Evolutionary conservation across 2,113 vertebrate species (phyloP).

Genomic region (Rana temporaria): DNA sequence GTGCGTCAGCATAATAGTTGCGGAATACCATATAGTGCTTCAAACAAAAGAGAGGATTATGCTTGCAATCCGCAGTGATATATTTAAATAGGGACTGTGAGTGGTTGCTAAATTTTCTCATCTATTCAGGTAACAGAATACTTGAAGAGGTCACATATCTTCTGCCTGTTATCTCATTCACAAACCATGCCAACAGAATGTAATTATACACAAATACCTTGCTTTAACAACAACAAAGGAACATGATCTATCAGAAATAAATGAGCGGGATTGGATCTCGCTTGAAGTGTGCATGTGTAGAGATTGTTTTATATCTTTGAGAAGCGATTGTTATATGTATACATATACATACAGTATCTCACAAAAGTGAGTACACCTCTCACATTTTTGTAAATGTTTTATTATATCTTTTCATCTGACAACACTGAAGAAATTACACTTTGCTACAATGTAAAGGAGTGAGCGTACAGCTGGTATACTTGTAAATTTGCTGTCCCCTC

Average conservation of each 20-base stretch:
- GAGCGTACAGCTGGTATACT: no score
- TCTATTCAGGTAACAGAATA: slow-evolving; percentile 1
- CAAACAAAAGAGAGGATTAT: no score
- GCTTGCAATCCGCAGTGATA: background rate
- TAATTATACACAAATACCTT: slow-evolving; percentile 13
- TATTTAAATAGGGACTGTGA: background rate
- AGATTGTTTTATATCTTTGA: background rate
- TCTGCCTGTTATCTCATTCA: slow-evolving; percentile 4
- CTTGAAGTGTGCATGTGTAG: background rate
- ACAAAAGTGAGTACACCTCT: no score
- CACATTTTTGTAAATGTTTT: no score
- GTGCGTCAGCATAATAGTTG: no score
- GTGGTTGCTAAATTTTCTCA: slow-evolving; percentile 2
- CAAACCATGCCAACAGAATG: slow-evolving; percentile 10
- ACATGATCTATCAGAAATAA: background rate
- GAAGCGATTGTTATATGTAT: no score
- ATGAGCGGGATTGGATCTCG: background rate
- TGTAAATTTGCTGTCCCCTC: no score
- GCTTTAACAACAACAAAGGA: background rate
- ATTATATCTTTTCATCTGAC: no score
- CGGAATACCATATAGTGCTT: no score
- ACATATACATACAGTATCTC: background rate
- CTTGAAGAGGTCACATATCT: slow-evolving; percentile 21
- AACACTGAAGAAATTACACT: no score
- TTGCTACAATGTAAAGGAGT: no score